phyloP scores from a whole-genome alignment of 2,113 vertebrate genomes.

The Forbesichthys papilliferus region DNA sequence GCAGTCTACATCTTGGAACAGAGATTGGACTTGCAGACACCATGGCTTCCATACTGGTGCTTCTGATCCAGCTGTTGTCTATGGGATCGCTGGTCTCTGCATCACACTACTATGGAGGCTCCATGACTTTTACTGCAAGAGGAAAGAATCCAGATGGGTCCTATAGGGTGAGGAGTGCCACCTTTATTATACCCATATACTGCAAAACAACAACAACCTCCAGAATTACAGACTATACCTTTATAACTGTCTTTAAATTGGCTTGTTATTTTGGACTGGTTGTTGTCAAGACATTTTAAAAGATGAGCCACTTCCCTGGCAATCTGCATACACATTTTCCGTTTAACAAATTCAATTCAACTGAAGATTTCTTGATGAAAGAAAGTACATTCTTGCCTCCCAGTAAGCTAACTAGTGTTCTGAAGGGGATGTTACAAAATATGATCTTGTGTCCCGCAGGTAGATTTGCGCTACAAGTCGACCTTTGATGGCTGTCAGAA shows the following conservation, averaged over 20 bases:
- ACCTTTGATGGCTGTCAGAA: slow-evolving; percentile 15
- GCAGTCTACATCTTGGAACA: neutral
- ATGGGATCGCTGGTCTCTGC: slow-evolving; percentile 47
- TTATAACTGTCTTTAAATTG: too few species aligned
- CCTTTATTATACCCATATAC: neutral
- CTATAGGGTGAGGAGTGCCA: slow-evolving; percentile 10
- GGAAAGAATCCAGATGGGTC: slow-evolving; percentile 46
- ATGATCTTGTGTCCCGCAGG: slow-evolving; percentile 38
- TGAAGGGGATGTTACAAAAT: neutral
- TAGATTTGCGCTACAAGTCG: slow-evolving; percentile 43
- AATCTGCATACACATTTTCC: too few species aligned
- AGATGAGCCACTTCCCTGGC: too few species aligned
- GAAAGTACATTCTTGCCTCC: neutral
- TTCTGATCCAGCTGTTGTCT: slow-evolving; percentile 46
- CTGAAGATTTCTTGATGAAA: too few species aligned
- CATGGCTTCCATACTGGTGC: slow-evolving; percentile 36
- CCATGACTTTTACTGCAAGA: slow-evolving; percentile 12
- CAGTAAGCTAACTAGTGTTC: neutral
- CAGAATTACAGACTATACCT: too few species aligned
- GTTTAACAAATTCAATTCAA: too few species aligned
- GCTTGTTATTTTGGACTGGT: too few species aligned
- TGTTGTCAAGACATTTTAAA: too few species aligned
- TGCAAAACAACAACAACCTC: neutral
- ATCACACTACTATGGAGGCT: slow-evolving; percentile 35
- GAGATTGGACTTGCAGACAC: neutral